Conservation (phyloP, 2,113 vertebrate species). For the Smithornis capensis region DNA sequence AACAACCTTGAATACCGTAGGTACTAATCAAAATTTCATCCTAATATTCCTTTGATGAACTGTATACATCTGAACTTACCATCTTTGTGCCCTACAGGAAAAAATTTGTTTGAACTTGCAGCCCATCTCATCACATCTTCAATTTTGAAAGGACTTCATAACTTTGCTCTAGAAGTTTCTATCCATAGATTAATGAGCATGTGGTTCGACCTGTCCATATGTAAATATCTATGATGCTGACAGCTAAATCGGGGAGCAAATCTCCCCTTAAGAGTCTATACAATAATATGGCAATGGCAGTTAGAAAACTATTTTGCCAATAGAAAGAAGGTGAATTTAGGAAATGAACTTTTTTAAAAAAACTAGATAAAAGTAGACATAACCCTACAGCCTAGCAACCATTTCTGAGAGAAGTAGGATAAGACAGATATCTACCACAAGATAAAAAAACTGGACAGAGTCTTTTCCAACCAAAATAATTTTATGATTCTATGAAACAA, state of each 20-base stretch:
- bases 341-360: background rate
- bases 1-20: background rate
- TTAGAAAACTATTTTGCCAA: background rate
- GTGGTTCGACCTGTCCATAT: background rate
- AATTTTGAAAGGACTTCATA: background rate
- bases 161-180: background rate
- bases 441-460: background rate
- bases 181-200: background rate
- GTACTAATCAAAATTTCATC: background rate
- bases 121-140: background rate
- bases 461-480: background rate
- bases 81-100: constrained; percentile 3
- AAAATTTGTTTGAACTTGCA: background rate
- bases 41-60: constrained; percentile 17
- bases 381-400: background rate
- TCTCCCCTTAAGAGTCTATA: accelerated
- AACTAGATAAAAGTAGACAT: background rate
- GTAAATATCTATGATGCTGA: background rate
- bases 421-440: background rate
- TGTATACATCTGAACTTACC: background rate
- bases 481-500: background rate
- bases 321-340: background rate
- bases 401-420: background rate
- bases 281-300: background rate
- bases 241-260: background rate